A percentile compares a stretch with the other conserved stretches of the same genome.
Conservation (phyloP, 1,140 invertebrate species). For the Drosophila triauraria region DNA sequence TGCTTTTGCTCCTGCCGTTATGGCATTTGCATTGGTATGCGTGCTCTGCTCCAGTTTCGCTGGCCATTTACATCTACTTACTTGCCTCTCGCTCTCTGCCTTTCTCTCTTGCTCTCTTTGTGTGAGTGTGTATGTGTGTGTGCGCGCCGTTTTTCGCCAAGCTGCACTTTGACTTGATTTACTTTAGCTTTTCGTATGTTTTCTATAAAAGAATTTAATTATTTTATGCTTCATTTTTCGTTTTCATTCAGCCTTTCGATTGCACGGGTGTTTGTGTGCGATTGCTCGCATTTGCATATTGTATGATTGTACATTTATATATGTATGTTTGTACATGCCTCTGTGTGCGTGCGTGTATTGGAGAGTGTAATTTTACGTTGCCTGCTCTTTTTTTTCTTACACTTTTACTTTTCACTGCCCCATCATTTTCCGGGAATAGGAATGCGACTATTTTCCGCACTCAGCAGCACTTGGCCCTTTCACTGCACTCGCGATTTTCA, state of each 20-base stretch:
- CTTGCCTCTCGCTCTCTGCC: slow-evolving; percentile 42
- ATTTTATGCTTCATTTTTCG: slow-evolving; percentile 39
- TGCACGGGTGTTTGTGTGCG: slow-evolving; percentile 13
- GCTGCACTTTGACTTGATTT: slow-evolving; percentile 54
- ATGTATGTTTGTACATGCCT: slow-evolving; percentile 18
- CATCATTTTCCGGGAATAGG: slow-evolving; percentile 35
- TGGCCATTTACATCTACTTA: slow-evolving; percentile 64
- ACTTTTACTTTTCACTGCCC: slow-evolving; percentile 77
- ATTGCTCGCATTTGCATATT: slow-evolving; percentile 51
- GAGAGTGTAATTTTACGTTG: slow-evolving; percentile 72
- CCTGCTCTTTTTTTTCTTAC: slow-evolving; percentile 63
- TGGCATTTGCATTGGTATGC: slow-evolving; percentile 21
- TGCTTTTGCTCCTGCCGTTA: slow-evolving; percentile 30
- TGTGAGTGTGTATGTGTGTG: slow-evolving; percentile 24
- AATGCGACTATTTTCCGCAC: slow-evolving; percentile 49
- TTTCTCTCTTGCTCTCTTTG: slow-evolving; percentile 14
- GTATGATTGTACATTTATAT: slow-evolving; percentile 34
- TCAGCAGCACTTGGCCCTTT: slow-evolving; percentile 27
- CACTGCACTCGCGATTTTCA: slow-evolving; percentile 38
- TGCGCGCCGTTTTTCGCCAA: slow-evolving; percentile 64
- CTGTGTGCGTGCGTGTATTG: slow-evolving; percentile 31
- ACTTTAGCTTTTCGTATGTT: slow-evolving; percentile 33
- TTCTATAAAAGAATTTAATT: slow-evolving; percentile 46
- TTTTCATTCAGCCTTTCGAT: slow-evolving; percentile 67
- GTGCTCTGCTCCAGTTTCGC: slow-evolving; percentile 66